These are phyloP conservation scores for Microtus pennsylvanicus DNA, from an alignment of 2,113 vertebrate species.

Conservation along the genomic window DNA sequence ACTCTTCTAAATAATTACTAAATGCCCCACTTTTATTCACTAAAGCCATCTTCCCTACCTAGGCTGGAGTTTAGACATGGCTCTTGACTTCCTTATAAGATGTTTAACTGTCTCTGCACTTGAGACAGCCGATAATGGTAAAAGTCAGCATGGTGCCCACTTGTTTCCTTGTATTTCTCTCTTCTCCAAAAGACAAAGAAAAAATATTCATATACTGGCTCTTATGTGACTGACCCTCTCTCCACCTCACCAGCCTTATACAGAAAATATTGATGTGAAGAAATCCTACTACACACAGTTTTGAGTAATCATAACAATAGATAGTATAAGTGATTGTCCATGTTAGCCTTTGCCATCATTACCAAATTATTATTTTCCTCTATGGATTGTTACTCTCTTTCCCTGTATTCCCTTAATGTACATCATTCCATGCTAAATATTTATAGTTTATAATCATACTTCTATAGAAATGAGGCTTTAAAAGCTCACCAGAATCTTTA, in stretches of 20 bases:
- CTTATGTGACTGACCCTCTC: background rate
- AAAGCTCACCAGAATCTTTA: background rate
- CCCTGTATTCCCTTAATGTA: background rate
- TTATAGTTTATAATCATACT: background rate
- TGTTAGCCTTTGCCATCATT: too few species aligned
- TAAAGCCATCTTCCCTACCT: background rate
- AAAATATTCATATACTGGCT: background rate
- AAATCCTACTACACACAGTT: background rate
- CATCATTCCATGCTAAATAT: background rate
- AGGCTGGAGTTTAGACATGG: background rate
- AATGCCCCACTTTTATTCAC: background rate
- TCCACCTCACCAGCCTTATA: background rate
- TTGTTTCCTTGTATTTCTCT: background rate
- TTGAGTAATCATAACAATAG: background rate
- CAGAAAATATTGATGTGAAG: background rate
- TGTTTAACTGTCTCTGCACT: background rate
- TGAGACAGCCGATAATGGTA: background rate
- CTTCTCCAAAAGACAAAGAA: background rate
- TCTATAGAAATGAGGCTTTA: background rate
- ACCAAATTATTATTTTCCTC: background rate
- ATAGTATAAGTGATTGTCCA: background rate
- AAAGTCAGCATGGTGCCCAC: background rate
- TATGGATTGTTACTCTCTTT: background rate
- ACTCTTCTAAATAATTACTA: background rate
- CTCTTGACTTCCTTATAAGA: background rate